Percentiles rank a stretch among this genome's conserved stretches.
Evolutionary conservation across 2,888 invertebrate species (phyloP).

Genomic region (Rhabditophanes sp.): DNA sequence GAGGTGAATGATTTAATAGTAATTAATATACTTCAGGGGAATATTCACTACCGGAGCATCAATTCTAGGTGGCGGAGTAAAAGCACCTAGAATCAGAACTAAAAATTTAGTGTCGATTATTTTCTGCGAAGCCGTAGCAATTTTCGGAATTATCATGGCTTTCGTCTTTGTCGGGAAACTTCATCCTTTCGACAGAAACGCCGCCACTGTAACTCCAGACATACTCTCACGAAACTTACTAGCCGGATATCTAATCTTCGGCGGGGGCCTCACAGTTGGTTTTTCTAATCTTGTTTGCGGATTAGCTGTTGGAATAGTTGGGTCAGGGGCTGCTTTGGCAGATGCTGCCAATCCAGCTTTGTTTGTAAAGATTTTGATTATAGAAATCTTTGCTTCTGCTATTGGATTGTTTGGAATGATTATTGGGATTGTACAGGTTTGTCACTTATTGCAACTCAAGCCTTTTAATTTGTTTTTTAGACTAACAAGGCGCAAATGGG

Average conservation of each 20-base stretch:
- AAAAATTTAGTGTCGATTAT: constrained; percentile 98
- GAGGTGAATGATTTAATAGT: constrained; percentile 9
- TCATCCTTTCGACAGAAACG: constrained; percentile 18
- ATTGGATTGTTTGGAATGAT: constrained; percentile 96
- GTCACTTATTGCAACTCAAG: too few relatives aligned
- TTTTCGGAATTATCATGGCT: constrained; percentile 94
- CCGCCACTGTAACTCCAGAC: constrained; percentile 12
- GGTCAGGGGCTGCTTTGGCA: constrained; percentile 85
- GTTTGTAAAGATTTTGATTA: constrained; percentile 92
- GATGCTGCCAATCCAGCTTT: constrained; percentile 90
- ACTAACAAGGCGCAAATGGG: constrained; percentile 14
- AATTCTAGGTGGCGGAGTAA: constrained; percentile 94
- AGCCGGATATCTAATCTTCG: constrained; percentile 79
- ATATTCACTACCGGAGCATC: constrained; percentile 89
- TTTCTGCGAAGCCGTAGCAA: constrained; percentile 98
- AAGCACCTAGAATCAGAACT: constrained; percentile 91
- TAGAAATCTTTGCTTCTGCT: constrained; percentile 96
- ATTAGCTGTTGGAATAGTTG: constrained; percentile 83
- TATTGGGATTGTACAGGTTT: constrained; percentile 60
- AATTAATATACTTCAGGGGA: constrained; percentile 52
- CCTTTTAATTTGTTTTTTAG: constrained; percentile 43
- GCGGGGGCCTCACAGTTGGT: constrained; percentile 83
- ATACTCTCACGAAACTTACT: constrained; percentile 35
- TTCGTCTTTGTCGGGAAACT: constrained; percentile 59
- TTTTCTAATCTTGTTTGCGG: constrained; percentile 89